phyloP scores from a whole-genome alignment of 2,113 vertebrate genomes.

The Oryzias woworae region DNA sequence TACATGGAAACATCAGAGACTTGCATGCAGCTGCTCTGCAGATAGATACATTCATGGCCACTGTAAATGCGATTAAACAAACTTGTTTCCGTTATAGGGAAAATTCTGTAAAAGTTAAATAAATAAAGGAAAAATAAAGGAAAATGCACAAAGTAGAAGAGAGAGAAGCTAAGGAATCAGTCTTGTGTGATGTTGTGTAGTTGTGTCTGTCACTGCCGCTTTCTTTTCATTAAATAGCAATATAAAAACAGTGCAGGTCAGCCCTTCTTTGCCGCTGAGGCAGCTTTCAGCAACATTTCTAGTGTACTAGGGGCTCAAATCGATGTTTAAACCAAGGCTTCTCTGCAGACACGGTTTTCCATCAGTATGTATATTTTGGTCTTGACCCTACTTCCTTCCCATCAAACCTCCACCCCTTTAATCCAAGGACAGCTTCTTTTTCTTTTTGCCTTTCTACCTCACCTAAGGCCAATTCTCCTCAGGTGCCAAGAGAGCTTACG shows the following conservation, averaged over 20 bases:
- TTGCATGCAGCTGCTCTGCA: too few species aligned
- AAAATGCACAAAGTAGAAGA: conserved; percentile 22
- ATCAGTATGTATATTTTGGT: conserved; percentile 72
- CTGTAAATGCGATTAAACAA: too few species aligned
- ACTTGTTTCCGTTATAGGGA: conserved; percentile 36
- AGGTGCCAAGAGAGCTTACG: conserved; percentile 34
- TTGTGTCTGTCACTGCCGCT: conserved; percentile 33
- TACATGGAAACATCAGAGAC: too few species aligned
- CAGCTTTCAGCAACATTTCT: conserved; percentile 54
- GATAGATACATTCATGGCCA: too few species aligned
- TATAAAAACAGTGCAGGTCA: conserved; percentile 79
- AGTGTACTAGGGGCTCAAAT: conserved; percentile 41
- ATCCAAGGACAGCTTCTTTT: conserved; percentile 33
- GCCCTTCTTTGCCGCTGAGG: conserved; percentile 59
- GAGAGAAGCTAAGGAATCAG: conserved; percentile 12
- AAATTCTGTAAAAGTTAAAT: conserved; percentile 42
- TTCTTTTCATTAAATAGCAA: conserved; percentile 76
- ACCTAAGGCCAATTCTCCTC: conserved; percentile 28
- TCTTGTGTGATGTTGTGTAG: conserved; percentile 43
- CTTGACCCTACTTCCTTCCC: conserved; percentile 54
- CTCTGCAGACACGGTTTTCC: conserved; percentile 47
- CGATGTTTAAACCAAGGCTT: conserved; percentile 44
- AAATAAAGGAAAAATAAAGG: conserved; percentile 10
- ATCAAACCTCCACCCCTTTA: conserved; percentile 12
- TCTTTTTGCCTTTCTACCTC: background rate